Evolutionary conservation across 2,888 invertebrate species (phyloP).

Genomic region (Drosophila diplacantha): DNA sequence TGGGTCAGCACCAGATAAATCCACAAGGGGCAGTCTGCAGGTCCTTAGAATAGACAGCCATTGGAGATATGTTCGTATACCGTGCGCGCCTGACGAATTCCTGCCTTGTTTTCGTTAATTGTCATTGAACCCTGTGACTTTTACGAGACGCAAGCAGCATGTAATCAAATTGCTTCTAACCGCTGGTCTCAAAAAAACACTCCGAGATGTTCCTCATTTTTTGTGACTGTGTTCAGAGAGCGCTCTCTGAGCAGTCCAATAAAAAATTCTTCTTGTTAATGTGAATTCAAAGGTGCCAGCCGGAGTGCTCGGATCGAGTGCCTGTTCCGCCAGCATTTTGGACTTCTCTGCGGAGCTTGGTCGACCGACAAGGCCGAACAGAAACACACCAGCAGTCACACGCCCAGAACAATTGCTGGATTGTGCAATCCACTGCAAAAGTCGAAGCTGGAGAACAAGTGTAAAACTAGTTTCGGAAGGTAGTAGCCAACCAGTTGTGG

Average conservation of each 20-base stretch:
- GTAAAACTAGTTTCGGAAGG: slow-evolving; percentile 17
- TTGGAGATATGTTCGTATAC: not conserved
- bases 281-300: slow-evolving; percentile 7
- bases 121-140: slow-evolving; percentile 50
- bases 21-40: not conserved
- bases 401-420: slow-evolving; percentile 18
- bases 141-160: slow-evolving; percentile 40
- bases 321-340: not conserved
- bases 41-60: not conserved
- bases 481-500: not conserved
- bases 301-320: slow-evolving; percentile 12
- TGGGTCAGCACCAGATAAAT: slow-evolving; percentile 13
- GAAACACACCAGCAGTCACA: not conserved
- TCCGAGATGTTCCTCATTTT: slow-evolving; percentile 1
- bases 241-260: not conserved
- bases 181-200: not conserved
- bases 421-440: slow-evolving; percentile 6
- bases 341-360: not conserved
- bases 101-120: slow-evolving; percentile 21
- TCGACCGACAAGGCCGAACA: slow-evolving; percentile 8
- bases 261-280: not conserved
- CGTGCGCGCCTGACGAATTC: not conserved
- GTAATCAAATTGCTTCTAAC: slow-evolving; percentile 3
- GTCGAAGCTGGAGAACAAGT: slow-evolving; percentile 5
- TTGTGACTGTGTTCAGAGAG: not conserved